A percentile compares a stretch with the other conserved stretches of the same genome.
Evolutionary conservation across 1,140 invertebrate species (phyloP).

Genomic region (Radopholus similis): DNA sequence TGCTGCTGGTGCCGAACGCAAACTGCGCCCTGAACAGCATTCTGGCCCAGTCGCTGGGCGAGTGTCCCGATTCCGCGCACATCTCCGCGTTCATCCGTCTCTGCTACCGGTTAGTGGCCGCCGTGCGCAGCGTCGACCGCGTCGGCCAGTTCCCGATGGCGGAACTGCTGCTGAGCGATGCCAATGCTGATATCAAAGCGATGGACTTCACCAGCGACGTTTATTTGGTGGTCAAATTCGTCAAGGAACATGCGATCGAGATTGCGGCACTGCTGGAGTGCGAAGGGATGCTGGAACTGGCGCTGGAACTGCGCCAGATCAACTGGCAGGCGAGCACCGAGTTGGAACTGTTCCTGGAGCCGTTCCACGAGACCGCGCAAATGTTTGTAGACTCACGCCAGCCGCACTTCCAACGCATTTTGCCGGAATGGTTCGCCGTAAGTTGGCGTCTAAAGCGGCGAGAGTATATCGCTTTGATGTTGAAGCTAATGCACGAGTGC

Average conservation of each 20-base stretch:
- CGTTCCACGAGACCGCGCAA: slow-evolving; percentile 42
- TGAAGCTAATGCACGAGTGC: slow-evolving; percentile 38
- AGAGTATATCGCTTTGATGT: too few relatives aligned
- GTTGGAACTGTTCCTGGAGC: slow-evolving; percentile 37
- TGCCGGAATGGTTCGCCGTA: slow-evolving; percentile 42
- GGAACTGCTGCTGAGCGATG: background rate
- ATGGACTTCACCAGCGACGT: background rate
- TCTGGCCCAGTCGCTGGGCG: slow-evolving; percentile 21
- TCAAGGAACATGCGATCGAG: background rate
- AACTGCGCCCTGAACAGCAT: slow-evolving; percentile 31
- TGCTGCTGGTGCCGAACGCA: slow-evolving; percentile 27
- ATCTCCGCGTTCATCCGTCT: slow-evolving; percentile 6
- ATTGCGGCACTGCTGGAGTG: slow-evolving; percentile 7
- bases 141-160: background rate
- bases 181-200: background rate
- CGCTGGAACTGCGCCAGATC: slow-evolving; percentile 11
- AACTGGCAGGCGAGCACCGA: slow-evolving; percentile 30
- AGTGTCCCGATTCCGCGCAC: slow-evolving; percentile 18
- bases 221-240: slow-evolving; percentile 9
- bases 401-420: slow-evolving; percentile 37
- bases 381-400: slow-evolving; percentile 34
- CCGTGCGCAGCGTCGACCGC: background rate
- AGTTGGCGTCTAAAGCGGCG: too few relatives aligned
- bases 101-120: slow-evolving; percentile 20
- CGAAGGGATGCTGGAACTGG: slow-evolving; percentile 10